phyloP scores from a whole-genome alignment of 2,797 vertebrate species.

The Syngnathus rostellatus region DNA sequence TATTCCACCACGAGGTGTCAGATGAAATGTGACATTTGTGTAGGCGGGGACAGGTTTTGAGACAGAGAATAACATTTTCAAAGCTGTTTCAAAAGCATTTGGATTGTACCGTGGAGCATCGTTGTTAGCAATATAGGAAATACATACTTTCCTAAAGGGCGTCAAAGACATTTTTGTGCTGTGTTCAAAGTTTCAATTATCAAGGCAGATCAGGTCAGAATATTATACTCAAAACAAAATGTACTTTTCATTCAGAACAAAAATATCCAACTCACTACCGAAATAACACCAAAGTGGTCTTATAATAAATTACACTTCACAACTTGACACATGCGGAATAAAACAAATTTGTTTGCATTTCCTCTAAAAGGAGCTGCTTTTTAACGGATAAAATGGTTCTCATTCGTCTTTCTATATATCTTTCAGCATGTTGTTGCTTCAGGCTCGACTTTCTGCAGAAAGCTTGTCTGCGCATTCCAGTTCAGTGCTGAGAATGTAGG shows the following conservation, averaged over 20 bases:
- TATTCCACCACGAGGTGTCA: conserved; percentile 8
- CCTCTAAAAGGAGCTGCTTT: conserved; percentile 32
- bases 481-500: conserved; percentile 38
- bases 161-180: too few species aligned
- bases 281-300: too few species aligned
- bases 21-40: neutral
- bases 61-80: neutral
- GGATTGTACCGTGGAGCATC: neutral
- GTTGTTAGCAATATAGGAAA: too few species aligned
- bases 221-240: too few species aligned
- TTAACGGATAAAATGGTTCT: conserved; percentile 1
- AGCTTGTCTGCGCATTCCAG: conserved; percentile 47
- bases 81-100: neutral
- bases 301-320: too few species aligned
- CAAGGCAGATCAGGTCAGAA: too few species aligned
- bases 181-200: too few species aligned
- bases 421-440: conserved; percentile 25
- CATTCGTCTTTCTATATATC: neutral
- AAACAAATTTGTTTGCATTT: neutral
- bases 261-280: too few species aligned
- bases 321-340: neutral
- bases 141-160: too few species aligned
- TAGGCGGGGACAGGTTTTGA: neutral
- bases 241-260: too few species aligned
- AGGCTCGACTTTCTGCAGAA: conserved; percentile 21